phyloP scores from a whole-genome alignment of 2,797 vertebrate species.

The Scolopax bukidnonensis region DNA sequence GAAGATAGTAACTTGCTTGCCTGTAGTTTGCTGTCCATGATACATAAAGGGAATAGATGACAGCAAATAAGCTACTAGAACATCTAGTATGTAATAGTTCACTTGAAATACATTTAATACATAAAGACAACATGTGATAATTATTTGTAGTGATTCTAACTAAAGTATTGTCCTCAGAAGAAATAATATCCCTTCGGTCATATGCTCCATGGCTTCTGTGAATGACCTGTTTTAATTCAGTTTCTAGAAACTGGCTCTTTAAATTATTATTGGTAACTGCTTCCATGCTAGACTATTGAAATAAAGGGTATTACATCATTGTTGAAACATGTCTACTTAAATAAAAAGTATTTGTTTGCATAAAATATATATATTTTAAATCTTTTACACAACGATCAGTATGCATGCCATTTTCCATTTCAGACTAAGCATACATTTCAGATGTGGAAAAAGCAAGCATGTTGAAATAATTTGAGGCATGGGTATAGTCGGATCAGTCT shows the following conservation, averaged over 20 bases:
- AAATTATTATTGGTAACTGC: slow-evolving; percentile 81
- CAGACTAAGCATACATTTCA: slow-evolving; percentile 80
- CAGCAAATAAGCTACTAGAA: slow-evolving; percentile 52
- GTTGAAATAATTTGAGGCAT: slow-evolving; percentile 87
- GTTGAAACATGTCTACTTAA: slow-evolving; percentile 75
- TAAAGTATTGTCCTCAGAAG: slow-evolving; percentile 82
- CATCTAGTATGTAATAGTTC: slow-evolving; percentile 26
- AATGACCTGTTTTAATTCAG: slow-evolving; percentile 82
- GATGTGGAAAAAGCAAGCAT: slow-evolving; percentile 82
- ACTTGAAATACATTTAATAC: slow-evolving; percentile 53
- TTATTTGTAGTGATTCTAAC: slow-evolving; percentile 73
- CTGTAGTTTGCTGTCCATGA: slow-evolving; percentile 53
- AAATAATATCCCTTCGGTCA: slow-evolving; percentile 80
- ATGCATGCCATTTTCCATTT: slow-evolving; percentile 84
- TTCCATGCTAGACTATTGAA: slow-evolving; percentile 76
- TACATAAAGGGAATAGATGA: slow-evolving; percentile 46
- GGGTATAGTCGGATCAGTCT: slow-evolving; percentile 79
- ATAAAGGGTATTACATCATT: slow-evolving; percentile 78
- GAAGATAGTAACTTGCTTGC: slow-evolving; percentile 6
- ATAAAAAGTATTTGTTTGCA: slow-evolving; percentile 82
- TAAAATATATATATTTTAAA: slow-evolving; percentile 75
- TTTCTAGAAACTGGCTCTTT: slow-evolving; percentile 81
- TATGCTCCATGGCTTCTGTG: slow-evolving; percentile 81
- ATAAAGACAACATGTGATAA: slow-evolving; percentile 55
- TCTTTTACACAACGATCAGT: slow-evolving; percentile 77